Conservation (phyloP, 2,888 invertebrate genomes). For the Minunthozetes semirufus region DNA sequence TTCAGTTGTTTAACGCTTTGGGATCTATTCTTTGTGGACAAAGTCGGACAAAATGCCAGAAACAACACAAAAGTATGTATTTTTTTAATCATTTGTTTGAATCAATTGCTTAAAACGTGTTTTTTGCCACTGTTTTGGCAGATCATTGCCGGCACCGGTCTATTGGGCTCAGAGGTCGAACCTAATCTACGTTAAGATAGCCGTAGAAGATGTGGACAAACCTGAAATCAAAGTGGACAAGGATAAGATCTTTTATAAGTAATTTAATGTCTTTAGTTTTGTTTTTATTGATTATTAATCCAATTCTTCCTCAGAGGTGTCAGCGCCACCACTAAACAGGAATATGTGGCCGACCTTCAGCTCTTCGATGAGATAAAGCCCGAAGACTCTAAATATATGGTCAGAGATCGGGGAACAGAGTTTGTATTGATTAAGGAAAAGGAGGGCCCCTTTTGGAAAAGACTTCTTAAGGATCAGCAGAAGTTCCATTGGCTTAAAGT, state of each 20-base stretch:
- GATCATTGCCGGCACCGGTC: conserved; percentile 51
- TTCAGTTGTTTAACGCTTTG: neutral
- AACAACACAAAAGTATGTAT: neutral
- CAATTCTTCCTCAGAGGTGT: conserved; percentile 55
- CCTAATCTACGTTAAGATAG: conserved; percentile 76
- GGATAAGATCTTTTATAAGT: conserved; percentile 64
- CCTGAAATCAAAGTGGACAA: conserved; percentile 66
- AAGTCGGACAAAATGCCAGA: neutral
- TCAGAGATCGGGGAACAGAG: conserved; percentile 53
- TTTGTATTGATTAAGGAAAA: conserved; percentile 55
- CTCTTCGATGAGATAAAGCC: conserved; percentile 74
- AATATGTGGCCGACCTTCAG: conserved; percentile 78
- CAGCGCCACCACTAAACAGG: conserved; percentile 73
- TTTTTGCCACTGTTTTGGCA: neutral
- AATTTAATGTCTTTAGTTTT: conserved; percentile 23
- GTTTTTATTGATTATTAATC: neutral
- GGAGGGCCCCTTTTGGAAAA: conserved; percentile 76
- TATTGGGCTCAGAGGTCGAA: conserved; percentile 88
- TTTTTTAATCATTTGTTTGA: neutral
- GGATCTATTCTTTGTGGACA: too few species aligned
- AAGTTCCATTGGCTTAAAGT: conserved; percentile 94
- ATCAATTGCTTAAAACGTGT: neutral
- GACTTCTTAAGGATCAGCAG: conserved; percentile 74
- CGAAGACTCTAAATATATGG: conserved; percentile 57
- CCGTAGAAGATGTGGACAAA: conserved; percentile 79